Percentiles rank a stretch among this genome's conserved stretches.
Evolutionary conservation across 2,888 invertebrate species (phyloP).

Genomic region (Helleia helle): DNA sequence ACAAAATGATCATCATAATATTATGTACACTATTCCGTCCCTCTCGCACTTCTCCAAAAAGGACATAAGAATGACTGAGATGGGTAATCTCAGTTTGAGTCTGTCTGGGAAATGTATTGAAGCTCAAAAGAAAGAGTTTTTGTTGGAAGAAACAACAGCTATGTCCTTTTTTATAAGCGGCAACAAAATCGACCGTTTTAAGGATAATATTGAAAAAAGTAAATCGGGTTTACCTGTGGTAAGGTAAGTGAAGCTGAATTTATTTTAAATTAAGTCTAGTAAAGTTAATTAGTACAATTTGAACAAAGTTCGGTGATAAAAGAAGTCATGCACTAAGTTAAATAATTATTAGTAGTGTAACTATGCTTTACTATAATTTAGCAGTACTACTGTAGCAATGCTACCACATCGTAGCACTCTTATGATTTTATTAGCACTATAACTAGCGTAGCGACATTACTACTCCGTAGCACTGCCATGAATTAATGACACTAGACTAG

Average conservation of each 20-base stretch:
- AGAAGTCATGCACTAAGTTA: too few species aligned
- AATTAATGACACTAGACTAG: too few species aligned
- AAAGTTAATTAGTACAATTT: too few species aligned
- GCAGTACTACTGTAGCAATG: too few species aligned
- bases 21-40: conserved; percentile 39
- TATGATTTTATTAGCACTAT: too few species aligned
- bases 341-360: too few species aligned
- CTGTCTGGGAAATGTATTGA: conserved; percentile 36
- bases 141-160: conserved; percentile 41
- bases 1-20: conserved; percentile 52
- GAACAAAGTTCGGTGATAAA: neutral
- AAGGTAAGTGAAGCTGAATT: conserved; percentile 51
- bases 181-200: conserved; percentile 31
- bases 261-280: too few species aligned
- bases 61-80: conserved; percentile 27
- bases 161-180: conserved; percentile 41
- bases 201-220: conserved; percentile 68
- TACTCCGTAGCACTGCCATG: too few species aligned
- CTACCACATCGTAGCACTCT: too few species aligned
- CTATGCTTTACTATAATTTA: too few species aligned
- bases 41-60: conserved; percentile 36
- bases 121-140: conserved; percentile 28
- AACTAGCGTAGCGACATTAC: too few species aligned
- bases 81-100: conserved; percentile 27
- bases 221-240: conserved; percentile 70